These are phyloP conservation scores for Sus scrofa DNA, from an alignment of 2,113 vertebrate species.

Conservation along the genomic window T2T-Sscrofa CM000827.6:75003501-75004000, in stretches of 20 bases:
- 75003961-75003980: background rate
- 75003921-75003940: background rate
- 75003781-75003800: background rate
- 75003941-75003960: background rate
- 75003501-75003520: too few species aligned
- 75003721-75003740: background rate
- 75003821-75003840: background rate
- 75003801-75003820: background rate
- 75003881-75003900: background rate
- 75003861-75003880: background rate
- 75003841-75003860: background rate
- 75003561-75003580: too few species aligned
- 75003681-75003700: background rate
- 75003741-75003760: background rate
- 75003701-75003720: background rate
- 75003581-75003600: too few species aligned
- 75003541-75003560: too few species aligned
- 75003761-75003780: background rate
- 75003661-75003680: too few species aligned
- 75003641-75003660: too few species aligned
- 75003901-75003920: background rate
- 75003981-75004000: background rate
- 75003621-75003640: too few species aligned
- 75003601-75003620: too few species aligned
- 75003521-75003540: too few species aligned